Conservation (phyloP, 2,888 invertebrate species). For the Mythimna lalbum region DNA sequence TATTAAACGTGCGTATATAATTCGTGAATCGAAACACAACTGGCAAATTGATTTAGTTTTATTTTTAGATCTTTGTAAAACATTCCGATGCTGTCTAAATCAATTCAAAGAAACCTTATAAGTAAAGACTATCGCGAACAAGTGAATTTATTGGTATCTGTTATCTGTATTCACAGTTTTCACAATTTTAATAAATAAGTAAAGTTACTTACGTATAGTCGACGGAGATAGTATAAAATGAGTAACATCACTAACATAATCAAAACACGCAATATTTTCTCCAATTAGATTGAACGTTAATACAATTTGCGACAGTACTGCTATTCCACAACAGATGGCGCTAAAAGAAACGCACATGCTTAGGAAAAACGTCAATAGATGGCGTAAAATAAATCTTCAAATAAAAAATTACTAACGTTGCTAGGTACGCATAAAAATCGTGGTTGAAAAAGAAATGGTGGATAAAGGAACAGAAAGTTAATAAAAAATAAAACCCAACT, state of each 20-base stretch:
- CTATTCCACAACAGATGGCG: constrained; percentile 58
- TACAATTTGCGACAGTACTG: constrained; percentile 23
- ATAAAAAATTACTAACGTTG: not conserved
- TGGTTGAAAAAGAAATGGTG: not conserved
- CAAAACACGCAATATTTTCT: constrained; percentile 29
- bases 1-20: not conserved
- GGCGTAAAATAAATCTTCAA: constrained; percentile 9
- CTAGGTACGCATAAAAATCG: not conserved
- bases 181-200: constrained; percentile 9
- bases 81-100: constrained; percentile 29
- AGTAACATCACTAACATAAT: constrained; percentile 49
- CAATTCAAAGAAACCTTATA: constrained; percentile 15
- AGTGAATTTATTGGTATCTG: constrained; percentile 2
- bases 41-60: constrained; percentile 34
- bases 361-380: constrained; percentile 36
- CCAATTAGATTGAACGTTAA: not conserved
- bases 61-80: constrained; percentile 47
- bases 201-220: constrained; percentile 33
- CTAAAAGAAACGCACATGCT: not conserved
- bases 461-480: too few relatives aligned
- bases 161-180: constrained; percentile 14
- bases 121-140: not conserved
- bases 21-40: constrained; percentile 45
- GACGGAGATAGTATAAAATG: constrained; percentile 47
- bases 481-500: too few relatives aligned